Percentiles rank a stretch among this genome's conserved stretches.
Conservation (phyloP, 2,797 vertebrate species). For the Oreochromis mossambicus region DNA sequence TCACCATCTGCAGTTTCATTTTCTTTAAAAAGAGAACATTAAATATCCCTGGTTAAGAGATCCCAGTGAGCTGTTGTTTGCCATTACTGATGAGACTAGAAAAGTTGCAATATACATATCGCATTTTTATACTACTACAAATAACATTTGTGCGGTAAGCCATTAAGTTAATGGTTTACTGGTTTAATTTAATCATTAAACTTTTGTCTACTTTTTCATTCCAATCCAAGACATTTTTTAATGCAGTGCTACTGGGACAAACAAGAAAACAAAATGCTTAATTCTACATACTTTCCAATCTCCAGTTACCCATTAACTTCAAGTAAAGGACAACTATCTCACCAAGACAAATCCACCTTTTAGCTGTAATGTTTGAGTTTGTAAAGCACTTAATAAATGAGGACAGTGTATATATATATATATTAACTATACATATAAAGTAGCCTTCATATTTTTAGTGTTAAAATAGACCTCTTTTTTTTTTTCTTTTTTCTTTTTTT, state of each 20-base stretch:
- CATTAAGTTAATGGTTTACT: neutral
- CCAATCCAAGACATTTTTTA: neutral
- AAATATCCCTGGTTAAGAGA: neutral
- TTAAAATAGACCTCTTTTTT: neutral
- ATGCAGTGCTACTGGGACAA: neutral
- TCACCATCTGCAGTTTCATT: neutral
- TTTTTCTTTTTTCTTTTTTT: neutral
- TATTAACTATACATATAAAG: too few relatives aligned
- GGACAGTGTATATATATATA: neutral
- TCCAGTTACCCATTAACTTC: neutral
- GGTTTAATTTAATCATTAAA: neutral
- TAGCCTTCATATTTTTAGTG: too few relatives aligned
- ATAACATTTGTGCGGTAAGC: neutral
- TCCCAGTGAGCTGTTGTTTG: neutral
- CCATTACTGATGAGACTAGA: neutral
- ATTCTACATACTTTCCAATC: neutral
- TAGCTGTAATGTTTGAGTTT: accelerated
- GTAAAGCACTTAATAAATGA: neutral
- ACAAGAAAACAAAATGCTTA: neutral
- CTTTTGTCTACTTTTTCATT: neutral
- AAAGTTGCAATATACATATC: neutral
- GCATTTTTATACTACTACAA: neutral
- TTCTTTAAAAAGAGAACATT: neutral
- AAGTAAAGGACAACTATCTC: neutral
- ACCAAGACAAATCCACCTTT: neutral